Percentiles rank a stretch among this genome's conserved stretches.
Conservation (phyloP, 2,888 invertebrate species). For the Hyppa rectilinea region DNA sequence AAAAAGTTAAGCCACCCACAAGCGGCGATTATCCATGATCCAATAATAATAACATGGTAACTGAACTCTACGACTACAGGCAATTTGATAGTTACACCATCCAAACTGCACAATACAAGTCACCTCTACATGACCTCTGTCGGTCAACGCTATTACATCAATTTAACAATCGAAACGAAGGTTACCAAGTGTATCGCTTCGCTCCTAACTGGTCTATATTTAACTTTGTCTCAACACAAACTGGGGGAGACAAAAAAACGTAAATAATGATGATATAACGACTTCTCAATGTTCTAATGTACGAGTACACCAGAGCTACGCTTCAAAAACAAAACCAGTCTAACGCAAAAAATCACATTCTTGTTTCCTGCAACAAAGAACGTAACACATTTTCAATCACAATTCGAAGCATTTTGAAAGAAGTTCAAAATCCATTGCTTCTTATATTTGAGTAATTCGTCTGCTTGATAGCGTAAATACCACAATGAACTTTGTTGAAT, state of each 20-base stretch:
- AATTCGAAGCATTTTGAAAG: neutral
- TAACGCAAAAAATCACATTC: neutral
- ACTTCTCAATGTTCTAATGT: neutral
- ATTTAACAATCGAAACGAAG: conserved; percentile 25
- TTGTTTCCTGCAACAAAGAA: neutral
- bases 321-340: neutral
- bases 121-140: conserved; percentile 4
- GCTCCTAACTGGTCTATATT: neutral
- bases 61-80: neutral
- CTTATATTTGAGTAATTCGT: neutral
- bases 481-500: neutral
- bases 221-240: neutral
- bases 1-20: neutral
- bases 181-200: neutral
- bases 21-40: neutral
- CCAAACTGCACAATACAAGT: neutral
- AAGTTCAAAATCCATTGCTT: neutral
- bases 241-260: neutral
- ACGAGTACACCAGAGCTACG: neutral
- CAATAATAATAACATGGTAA: neutral
- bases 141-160: conserved; percentile 1
- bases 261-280: neutral
- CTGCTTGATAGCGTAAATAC: neutral
- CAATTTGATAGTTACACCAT: neutral
- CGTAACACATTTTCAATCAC: neutral